These are phyloP conservation scores for Capitulum mitella DNA, from an alignment of 2,888 invertebrate genomes.

Conservation along the genomic window DNA sequence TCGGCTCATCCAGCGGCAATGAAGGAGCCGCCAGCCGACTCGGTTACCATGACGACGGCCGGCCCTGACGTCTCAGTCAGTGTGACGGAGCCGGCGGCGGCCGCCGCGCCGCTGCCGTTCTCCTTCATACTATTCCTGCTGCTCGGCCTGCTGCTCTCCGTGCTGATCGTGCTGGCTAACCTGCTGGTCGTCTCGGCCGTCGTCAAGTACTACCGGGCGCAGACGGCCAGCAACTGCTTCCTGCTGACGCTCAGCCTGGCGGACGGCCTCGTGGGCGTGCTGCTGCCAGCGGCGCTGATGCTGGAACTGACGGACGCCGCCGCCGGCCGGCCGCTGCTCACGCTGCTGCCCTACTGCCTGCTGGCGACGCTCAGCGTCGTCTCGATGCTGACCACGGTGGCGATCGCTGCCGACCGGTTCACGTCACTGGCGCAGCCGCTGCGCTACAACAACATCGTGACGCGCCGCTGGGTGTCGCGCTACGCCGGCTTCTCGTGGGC, in stretches of 20 bases:
- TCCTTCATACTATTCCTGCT: constrained; percentile 9
- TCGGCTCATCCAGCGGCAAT: no score
- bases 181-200: background rate
- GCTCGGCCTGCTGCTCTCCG: background rate
- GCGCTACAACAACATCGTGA: constrained; percentile 56
- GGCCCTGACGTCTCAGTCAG: background rate
- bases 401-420: constrained; percentile 56
- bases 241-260: background rate
- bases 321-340: constrained; percentile 44
- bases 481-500: constrained; percentile 55
- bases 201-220: constrained; percentile 12
- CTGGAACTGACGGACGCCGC: constrained; percentile 19
- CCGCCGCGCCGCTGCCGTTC: background rate
- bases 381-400: constrained; percentile 46
- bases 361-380: constrained; percentile 50
- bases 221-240: constrained; percentile 18
- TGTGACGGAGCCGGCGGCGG: background rate
- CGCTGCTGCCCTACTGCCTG: constrained; percentile 53
- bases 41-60: background rate
- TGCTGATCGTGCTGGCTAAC: background rate
- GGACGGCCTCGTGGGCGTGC: background rate
- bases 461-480: constrained; percentile 53
- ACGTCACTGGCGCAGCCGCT: constrained; percentile 56
- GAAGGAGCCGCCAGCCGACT: background rate
- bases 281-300: background rate